phyloP scores from a whole-genome alignment of 2,888 invertebrate genomes.

The Crematogaster levior region DNA sequence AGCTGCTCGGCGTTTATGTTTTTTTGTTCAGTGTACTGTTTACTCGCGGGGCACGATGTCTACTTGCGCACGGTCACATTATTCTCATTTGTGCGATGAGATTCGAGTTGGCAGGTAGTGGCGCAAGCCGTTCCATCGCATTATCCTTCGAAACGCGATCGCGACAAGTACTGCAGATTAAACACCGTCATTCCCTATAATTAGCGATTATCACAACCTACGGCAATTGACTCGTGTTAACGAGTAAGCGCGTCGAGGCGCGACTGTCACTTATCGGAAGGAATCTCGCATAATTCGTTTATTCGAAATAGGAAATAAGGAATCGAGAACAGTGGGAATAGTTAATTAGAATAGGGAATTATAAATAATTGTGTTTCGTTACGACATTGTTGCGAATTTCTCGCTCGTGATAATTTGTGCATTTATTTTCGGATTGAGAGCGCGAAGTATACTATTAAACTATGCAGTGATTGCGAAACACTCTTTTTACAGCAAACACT shows the following conservation, averaged over 20 bases:
- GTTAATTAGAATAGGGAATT: not conserved
- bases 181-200: not conserved
- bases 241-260: not conserved
- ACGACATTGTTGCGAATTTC: not conserved
- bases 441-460: not conserved
- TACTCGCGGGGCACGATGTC: not conserved
- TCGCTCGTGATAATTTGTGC: not conserved
- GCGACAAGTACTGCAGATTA: not conserved
- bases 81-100: constrained; percentile 6
- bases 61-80: not conserved
- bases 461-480: not conserved
- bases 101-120: no score
- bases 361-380: no score
- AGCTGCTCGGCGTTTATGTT: not conserved
- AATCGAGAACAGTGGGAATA: not conserved
- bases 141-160: no score
- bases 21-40: not conserved
- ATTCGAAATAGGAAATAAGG: constrained; percentile 1
- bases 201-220: not conserved
- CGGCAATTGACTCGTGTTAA: not conserved
- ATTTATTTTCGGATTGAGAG: not conserved
- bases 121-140: no score
- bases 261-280: not conserved
- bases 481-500: not conserved
- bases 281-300: not conserved